Base-by-base conservation (phyloP, 2,888 invertebrate genomes). In the Drosophila monieri region DNA sequence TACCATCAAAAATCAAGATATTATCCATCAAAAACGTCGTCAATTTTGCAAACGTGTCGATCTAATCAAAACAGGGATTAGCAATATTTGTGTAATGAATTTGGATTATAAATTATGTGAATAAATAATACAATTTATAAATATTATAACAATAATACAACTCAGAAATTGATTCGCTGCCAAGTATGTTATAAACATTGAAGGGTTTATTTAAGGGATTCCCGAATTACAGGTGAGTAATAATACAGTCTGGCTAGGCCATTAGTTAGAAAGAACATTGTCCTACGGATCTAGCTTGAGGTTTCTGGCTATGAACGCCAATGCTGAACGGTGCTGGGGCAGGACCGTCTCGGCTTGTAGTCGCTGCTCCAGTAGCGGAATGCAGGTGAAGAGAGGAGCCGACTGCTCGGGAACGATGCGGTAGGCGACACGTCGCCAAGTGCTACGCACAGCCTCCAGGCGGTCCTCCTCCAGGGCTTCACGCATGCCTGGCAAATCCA, bases 401-500 rank as follows among this genome's bases (percentile, higher is more conserved):
- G 90, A 89, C 61, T 88, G 90, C 69, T 91, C 92, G 4, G 92
- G 91, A 9, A 91, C 73, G 60, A 91, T 88, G 48, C 92, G 89
- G 72, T 89, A 90, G 14, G 89, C 83, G 2, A 92, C 92, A 0
- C 91, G 89, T 5, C 79, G 75, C 92, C 91, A 92, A 25, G 88
- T 91, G 56, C 71, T 77, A 12, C 73, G 86, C 6, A 90, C 80
- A 12, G 75, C 67, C 48, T 92, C 92, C 14, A 88, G 58, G 15
- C 84, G 79, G 1, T 83, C 76, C 41, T 88, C 77, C 41, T 89
- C 77, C 1, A 92, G 66, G n/a, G 84, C 76, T 27, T 72, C 78
- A 2, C 89, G 88, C 12, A 95, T 92, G 18, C 92, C 91, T 0
- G 89, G 41, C 10, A 95, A 91, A 88, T 96, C 96, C 0, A 94